These are phyloP conservation scores for Hemicordylus capensis DNA, from an alignment of 2,113 vertebrate species.

Conservation along the genomic window DNA sequence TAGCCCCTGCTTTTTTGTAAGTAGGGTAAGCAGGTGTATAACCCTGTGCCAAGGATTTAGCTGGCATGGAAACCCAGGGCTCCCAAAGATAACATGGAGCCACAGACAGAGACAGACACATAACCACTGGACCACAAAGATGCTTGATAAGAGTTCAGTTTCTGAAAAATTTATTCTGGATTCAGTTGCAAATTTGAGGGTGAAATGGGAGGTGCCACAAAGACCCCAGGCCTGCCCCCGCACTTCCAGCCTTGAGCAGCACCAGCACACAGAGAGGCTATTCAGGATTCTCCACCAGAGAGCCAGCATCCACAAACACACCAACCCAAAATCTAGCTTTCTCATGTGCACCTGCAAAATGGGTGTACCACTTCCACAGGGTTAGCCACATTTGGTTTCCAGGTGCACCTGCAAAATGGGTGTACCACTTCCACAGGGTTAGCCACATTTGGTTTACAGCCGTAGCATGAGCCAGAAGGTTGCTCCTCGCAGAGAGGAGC, in stretches of 20 bases:
- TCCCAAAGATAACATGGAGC: not conserved
- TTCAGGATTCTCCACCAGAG: not conserved
- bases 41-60: no score
- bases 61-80: not conserved
- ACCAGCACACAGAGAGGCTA: not conserved
- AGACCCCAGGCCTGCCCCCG: not conserved
- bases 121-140: fast-evolving
- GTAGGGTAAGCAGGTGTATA: no score
- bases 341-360: not conserved
- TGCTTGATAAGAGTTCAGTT: not conserved
- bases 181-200: no score
- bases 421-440: no score
- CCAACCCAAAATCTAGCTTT: not conserved
- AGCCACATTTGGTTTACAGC: not conserved
- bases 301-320: not conserved
- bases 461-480: no score
- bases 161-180: not conserved
- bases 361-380: no score
- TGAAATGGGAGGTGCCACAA: not conserved
- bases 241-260: not conserved
- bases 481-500: no score
- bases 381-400: not conserved
- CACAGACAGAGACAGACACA: no score
- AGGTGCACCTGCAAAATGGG: no score
- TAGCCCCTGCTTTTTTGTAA: no score